Percentiles rank a stretch among this genome's conserved stretches.
Evolutionary conservation across 2,888 invertebrate species (phyloP).

Genomic region (Eristalis pertinax): DNA sequence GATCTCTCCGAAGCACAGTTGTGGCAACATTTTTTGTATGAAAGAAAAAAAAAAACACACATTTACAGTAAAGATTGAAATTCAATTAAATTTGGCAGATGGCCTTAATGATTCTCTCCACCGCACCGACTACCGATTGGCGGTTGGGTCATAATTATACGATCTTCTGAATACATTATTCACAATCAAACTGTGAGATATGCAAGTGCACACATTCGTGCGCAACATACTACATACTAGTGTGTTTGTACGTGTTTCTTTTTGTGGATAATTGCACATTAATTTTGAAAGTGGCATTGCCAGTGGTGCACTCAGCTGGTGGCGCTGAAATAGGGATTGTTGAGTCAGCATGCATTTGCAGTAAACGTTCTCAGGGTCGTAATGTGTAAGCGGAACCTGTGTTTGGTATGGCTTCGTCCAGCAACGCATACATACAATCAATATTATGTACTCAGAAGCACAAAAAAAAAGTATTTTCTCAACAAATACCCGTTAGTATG

Average conservation of each 20-base stretch:
- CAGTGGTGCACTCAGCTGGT: slow-evolving; percentile 7
- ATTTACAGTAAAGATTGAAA: neutral
- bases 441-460: slow-evolving; percentile 1
- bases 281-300: slow-evolving; percentile 26
- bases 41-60: neutral
- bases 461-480: neutral
- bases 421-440: neutral
- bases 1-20: neutral
- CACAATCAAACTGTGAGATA: neutral
- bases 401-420: neutral
- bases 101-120: neutral
- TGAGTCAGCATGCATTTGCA: slow-evolving; percentile 21
- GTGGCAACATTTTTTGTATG: neutral
- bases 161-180: neutral
- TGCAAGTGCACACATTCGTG: neutral
- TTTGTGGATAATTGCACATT: slow-evolving; percentile 11
- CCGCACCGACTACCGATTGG: neutral
- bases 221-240: no score
- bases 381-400: slow-evolving; percentile 29
- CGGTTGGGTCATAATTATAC: neutral
- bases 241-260: neutral
- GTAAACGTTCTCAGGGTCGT: slow-evolving; percentile 25
- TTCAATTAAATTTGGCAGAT: neutral
- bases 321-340: slow-evolving; percentile 5
- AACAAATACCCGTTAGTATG: neutral